Evolutionary conservation across 2,113 vertebrate species (phyloP), one percentile per base, ranked within the genome.

Genomic region (Jacana jacana): DNA sequence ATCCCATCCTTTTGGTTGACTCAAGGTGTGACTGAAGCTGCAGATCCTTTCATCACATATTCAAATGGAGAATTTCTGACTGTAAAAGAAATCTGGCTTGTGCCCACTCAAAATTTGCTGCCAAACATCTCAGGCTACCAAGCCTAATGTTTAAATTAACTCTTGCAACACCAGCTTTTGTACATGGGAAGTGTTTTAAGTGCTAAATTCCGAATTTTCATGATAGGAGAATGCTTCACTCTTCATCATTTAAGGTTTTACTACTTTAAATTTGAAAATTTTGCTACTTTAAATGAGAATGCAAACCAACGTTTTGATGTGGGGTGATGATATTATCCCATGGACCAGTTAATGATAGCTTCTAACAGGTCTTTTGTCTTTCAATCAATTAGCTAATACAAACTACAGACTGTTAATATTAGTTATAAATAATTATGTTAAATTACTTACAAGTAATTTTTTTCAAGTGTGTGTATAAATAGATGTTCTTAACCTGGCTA

Each of bases 1-100:
- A 55, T 90, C 86, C 64, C 72, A 14, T 94, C 72, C 69, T 81
- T 77, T 78, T 58, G 28, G 24, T 88, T 79, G 85, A 91, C 75
- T 95, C 93, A 94, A 89, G 93, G 90, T 95, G 91, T 92, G 94
- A 92, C 63, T 95, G 93, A 63, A 93, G 76, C 84, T 86, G 85
- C 86, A 80, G 80, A 89, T 87, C 91, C 81, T 95, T 93, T 95
- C 93, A 91, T 96, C 87, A 94, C 89, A 57, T 97, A 93, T 95
- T 97, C 83, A 88, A 89, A 57, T 82, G 94, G 68, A 58, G 82
- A 81, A 33, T 75, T 87, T 93, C 86, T 95, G 55, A 93, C 78
- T 97, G 71, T 88, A 89, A 93, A 95, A 82, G 82, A 84, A 91
- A 58, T 92, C 84, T 96, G 91, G 37, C 78, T 96, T 92, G 86